Conservation (phyloP, 92 coral and sea anemone genomes). For the Palythoa caribaeorum region DNA sequence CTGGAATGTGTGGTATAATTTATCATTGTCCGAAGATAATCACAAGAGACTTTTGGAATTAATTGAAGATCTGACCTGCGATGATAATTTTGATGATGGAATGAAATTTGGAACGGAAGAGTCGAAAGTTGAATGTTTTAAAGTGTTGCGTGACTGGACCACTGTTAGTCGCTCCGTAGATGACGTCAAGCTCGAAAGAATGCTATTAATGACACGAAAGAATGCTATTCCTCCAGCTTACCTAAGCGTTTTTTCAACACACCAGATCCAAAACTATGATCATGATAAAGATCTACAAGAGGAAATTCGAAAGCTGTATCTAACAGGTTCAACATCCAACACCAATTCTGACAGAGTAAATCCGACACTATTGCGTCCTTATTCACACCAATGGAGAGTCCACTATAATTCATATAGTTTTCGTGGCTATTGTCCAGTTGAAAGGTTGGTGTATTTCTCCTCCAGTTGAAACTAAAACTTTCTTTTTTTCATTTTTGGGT, state of each 20-base stretch:
- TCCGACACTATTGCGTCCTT: conserved; percentile 67
- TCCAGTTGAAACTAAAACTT: neutral
- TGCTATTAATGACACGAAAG: neutral
- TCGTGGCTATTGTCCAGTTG: conserved; percentile 48
- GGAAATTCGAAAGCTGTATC: conserved; percentile 62
- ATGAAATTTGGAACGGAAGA: conserved; percentile 46
- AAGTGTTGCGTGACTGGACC: conserved; percentile 62
- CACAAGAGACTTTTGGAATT: conserved; percentile 40
- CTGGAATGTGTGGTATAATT: conserved; percentile 80
- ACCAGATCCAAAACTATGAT: neutral
- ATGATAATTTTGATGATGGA: neutral
- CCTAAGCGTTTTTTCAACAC: neutral
- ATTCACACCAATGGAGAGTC: conserved; percentile 50
- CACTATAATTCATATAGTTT: conserved; percentile 44
- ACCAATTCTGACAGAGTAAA: conserved; percentile 31
- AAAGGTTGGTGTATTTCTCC: conserved; percentile 26
- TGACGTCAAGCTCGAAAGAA: conserved; percentile 54
- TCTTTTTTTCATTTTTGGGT: neutral
- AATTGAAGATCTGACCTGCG: conserved; percentile 27
- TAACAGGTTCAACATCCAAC: conserved; percentile 55
- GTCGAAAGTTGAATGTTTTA: conserved; percentile 47
- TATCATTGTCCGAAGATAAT: conserved; percentile 62
- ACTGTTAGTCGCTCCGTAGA: conserved; percentile 44
- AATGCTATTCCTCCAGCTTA: neutral
- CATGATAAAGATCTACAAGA: conserved; percentile 1